Evolutionary conservation across 1,140 invertebrate species (phyloP), one percentile per base, ranked within the genome.

Genomic region (Zaprionus kolodkinae): DNA sequence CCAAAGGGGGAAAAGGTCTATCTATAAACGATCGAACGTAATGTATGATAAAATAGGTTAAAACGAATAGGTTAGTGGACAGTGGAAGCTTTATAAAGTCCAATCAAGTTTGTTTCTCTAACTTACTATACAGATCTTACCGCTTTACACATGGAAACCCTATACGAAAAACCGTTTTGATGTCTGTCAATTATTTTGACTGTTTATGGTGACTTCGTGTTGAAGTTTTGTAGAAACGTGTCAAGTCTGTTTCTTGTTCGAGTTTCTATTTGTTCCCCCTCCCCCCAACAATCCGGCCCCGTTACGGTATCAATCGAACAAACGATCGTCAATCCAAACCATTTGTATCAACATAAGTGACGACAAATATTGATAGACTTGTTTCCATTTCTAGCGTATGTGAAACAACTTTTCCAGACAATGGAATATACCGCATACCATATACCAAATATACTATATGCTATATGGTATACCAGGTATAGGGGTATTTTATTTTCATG

Each of bases 321-420:
- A 69, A 27, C 48, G 67, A 75, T 65, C 61, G 60, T 52, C 72
- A 72, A 77, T 73, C 60, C 55, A 79, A 81, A 81, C 74, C 81
- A 85, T 85, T 85, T 85, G 81, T 86, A 85, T 85, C 81, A 85
- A 85, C 70, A 85, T 72, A 71, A 69, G 54, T 61, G 70, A 45
- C 50, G 78, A 78, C 81, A 84, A 84, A 84, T 85, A 84, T 84
- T 84, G 80, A 84, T 81, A 78, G 66, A 74, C 81, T 71, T 79
- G 72, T 86, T 86, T 82, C 54, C 72, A 87, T 82, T 72, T 67
- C 63, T 48, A 72, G 69, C 48, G 71, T 50, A 70, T 56, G 60
- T 64, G 74, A 79, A 59, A 79, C 74, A 78, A 88, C 59, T 64
- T 76, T 77, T 73, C 77, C 73, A 72, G 60, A 81, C 79, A 69